Conservation (phyloP, 2,888 invertebrate species). For the Lamproptera curius region DNA sequence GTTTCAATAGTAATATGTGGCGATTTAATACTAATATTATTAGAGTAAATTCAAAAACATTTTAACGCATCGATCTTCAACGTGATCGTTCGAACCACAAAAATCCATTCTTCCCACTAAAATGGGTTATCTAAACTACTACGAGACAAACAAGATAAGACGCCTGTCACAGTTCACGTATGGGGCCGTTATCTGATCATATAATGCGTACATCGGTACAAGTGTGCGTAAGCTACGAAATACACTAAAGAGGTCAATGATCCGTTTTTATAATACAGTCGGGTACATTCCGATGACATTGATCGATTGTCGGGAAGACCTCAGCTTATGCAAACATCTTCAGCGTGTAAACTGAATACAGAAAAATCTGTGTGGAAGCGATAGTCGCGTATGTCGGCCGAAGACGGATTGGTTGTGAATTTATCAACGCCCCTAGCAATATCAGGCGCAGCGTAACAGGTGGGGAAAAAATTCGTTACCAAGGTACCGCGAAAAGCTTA, state of each 20-base stretch:
- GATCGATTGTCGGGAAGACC: conserved; percentile 69
- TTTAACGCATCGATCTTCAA: neutral
- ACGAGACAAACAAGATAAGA: conserved; percentile 62
- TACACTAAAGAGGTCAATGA: conserved; percentile 62
- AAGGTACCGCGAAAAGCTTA: neutral
- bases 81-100: conserved; percentile 7
- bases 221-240: conserved; percentile 54
- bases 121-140: conserved; percentile 33
- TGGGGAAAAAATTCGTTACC: conserved; percentile 20
- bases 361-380: conserved; percentile 49
- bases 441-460: conserved; percentile 30
- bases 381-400: conserved; percentile 48
- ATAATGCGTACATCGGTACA: conserved; percentile 41
- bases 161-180: conserved; percentile 35
- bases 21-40: neutral
- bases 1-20: too few species aligned
- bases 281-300: conserved; percentile 59
- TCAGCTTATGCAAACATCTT: conserved; percentile 64
- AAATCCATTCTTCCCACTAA: conserved; percentile 22
- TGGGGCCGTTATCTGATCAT: conserved; percentile 54
- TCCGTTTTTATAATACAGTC: conserved; percentile 57
- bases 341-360: conserved; percentile 42
- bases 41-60: neutral
- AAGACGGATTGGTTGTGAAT: conserved; percentile 45
- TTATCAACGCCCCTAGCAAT: conserved; percentile 27